Conservation (phyloP, 2,113 vertebrate genomes). For the Semicossyphus pulcher region DNA sequence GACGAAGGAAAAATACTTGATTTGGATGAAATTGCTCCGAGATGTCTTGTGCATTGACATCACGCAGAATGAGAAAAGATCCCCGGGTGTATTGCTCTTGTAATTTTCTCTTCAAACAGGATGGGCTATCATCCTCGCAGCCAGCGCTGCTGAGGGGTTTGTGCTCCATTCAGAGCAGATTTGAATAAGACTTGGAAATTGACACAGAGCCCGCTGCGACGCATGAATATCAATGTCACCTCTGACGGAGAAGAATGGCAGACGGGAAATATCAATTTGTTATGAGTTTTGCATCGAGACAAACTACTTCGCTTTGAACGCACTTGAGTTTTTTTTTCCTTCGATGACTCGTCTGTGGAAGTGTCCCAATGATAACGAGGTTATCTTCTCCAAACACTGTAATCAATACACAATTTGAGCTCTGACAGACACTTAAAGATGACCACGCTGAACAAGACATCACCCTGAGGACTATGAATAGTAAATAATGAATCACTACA, state of each 20-base stretch:
- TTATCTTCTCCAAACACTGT: constrained; percentile 49
- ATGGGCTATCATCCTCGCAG: constrained; percentile 72
- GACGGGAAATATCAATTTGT: constrained; percentile 72
- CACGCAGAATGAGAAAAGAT: constrained; percentile 59
- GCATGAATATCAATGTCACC: constrained; percentile 82
- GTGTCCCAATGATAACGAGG: constrained; percentile 11
- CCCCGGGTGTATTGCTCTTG: constrained; percentile 63
- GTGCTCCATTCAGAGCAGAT: constrained; percentile 68
- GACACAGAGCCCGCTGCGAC: constrained; percentile 70
- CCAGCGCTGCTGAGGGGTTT: constrained; percentile 65
- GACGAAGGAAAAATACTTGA: constrained; percentile 41
- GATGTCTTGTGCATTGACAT: constrained; percentile 54
- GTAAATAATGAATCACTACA: constrained; percentile 69
- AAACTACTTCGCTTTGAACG: constrained; percentile 62
- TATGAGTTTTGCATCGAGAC: constrained; percentile 60
- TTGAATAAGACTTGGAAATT: constrained; percentile 78
- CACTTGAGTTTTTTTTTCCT: constrained; percentile 1
- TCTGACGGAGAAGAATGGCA: constrained; percentile 63
- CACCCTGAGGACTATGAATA: constrained; percentile 43
- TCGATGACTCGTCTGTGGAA: constrained; percentile 9
- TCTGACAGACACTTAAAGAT: constrained; percentile 53
- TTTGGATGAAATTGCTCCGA: constrained; percentile 47
- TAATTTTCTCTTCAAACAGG: constrained; percentile 80
- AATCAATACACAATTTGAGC: constrained; percentile 65
- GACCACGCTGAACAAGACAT: constrained; percentile 63